phyloP scores from a whole-genome alignment of 2,888 invertebrate species.

The Himalopsyche tibetana region DNA sequence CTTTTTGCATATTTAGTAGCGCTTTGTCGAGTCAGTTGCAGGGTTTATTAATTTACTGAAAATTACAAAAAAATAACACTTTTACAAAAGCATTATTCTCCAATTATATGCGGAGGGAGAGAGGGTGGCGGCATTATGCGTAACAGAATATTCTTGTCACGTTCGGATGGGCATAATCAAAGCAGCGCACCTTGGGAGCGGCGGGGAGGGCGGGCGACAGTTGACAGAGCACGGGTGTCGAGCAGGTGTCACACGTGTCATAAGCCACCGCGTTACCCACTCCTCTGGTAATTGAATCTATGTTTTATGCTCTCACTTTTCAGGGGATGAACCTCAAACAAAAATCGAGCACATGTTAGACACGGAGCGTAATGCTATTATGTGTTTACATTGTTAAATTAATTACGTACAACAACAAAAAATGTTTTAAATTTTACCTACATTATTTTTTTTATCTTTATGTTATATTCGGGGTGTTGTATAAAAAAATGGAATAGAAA shows the following conservation, averaged over 20 bases:
- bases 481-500: no score
- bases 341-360: not conserved
- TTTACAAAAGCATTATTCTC: constrained; percentile 10
- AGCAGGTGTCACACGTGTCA: constrained; percentile 26
- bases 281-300: constrained; percentile 28
- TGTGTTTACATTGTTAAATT: not conserved
- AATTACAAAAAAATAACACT: constrained; percentile 22
- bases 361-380: not conserved
- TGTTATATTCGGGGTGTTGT: no score
- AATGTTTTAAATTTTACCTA: no score
- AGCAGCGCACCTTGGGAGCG: constrained; percentile 11
- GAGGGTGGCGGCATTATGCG: not conserved
- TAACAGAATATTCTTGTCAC: constrained; percentile 18
- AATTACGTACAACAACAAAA: no score
- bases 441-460: no score
- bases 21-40: no score
- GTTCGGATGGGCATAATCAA: constrained; percentile 25
- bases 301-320: constrained; percentile 16
- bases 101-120: constrained; percentile 1
- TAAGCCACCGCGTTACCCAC: constrained; percentile 22
- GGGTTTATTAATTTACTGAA: not conserved
- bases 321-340: constrained; percentile 7
- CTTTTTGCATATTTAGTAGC: no score
- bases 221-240: constrained; percentile 27
- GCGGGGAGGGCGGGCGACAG: constrained; percentile 1